Conservation (phyloP, 2,888 invertebrate species). For the Drosophila niveifrons region DNA sequence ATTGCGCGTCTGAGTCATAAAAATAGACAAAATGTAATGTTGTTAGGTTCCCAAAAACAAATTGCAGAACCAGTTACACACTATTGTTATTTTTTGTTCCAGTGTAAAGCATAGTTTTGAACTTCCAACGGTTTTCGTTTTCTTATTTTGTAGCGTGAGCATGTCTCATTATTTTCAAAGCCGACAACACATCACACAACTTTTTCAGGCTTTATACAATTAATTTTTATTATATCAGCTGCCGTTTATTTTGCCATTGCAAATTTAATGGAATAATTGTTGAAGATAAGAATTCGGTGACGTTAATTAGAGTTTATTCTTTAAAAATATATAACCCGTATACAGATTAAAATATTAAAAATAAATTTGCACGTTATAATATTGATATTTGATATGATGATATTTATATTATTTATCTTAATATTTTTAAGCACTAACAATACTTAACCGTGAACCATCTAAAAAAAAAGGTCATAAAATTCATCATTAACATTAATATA, state of each 20-base stretch:
- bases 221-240: conserved; percentile 27
- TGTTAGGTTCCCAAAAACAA: too few relatives aligned
- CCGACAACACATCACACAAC: conserved; percentile 29
- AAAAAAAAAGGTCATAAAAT: too few relatives aligned
- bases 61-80: conserved; percentile 3
- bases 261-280: conserved; percentile 52
- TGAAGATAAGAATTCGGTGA: conserved; percentile 25
- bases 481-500: too few relatives aligned
- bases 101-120: conserved; percentile 22
- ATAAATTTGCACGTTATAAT: too few relatives aligned
- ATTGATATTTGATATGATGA: too few relatives aligned
- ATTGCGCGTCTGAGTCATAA: too few relatives aligned
- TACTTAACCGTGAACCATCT: too few relatives aligned
- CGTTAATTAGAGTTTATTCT: not conserved
- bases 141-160: conserved; percentile 48
- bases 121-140: conserved; percentile 11
- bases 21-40: too few relatives aligned
- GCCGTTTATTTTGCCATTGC: conserved; percentile 57
- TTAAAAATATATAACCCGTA: not conserved
- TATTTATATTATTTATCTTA: too few relatives aligned
- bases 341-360: too few relatives aligned
- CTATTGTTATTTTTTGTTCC: conserved; percentile 14
- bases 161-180: conserved; percentile 37
- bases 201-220: conserved; percentile 26
- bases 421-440: too few relatives aligned